phyloP scores from a whole-genome alignment of 2,113 vertebrate species.

The Etheostoma cragini region DNA sequence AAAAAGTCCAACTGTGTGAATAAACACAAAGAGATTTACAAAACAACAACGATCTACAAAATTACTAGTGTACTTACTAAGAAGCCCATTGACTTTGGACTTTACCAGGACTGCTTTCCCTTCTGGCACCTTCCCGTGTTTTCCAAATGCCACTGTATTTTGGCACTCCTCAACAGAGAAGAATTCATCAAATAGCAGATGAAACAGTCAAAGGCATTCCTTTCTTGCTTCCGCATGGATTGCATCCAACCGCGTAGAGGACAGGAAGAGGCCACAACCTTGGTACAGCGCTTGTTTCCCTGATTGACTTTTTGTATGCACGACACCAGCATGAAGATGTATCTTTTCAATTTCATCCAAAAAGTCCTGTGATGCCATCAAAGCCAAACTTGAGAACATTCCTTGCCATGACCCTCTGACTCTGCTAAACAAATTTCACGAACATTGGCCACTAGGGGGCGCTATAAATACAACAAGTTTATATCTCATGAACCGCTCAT shows the following conservation, averaged over 20 bases:
- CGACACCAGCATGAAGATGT: neutral
- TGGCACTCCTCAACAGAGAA: constrained; percentile 38
- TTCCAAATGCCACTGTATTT: constrained; percentile 43
- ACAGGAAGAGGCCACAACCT: constrained; percentile 36
- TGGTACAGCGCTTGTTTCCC: constrained; percentile 34
- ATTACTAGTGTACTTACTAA: constrained; percentile 33
- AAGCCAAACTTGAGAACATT: no score
- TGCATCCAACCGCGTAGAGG: constrained; percentile 31
- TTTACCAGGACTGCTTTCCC: constrained; percentile 31
- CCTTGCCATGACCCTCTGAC: no score
- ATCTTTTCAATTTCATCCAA: constrained; percentile 33
- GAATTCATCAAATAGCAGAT: constrained; percentile 41
- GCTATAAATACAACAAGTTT: no score
- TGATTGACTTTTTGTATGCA: constrained; percentile 21
- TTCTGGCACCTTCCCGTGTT: constrained; percentile 42
- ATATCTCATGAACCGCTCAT: no score
- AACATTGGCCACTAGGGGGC: no score
- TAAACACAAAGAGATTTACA: no score
- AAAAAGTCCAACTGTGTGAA: no score
- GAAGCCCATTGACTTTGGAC: constrained; percentile 27
- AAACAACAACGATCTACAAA: neutral
- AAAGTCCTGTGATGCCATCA: neutral
- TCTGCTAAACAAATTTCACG: no score
- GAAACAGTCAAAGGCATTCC: constrained; percentile 28
- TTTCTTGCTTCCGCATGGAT: constrained; percentile 32